Percentiles rank a stretch among this genome's conserved stretches.
Evolutionary conservation across 2,113 vertebrate genomes (phyloP).

Genomic region (Archilochus colubris): DNA sequence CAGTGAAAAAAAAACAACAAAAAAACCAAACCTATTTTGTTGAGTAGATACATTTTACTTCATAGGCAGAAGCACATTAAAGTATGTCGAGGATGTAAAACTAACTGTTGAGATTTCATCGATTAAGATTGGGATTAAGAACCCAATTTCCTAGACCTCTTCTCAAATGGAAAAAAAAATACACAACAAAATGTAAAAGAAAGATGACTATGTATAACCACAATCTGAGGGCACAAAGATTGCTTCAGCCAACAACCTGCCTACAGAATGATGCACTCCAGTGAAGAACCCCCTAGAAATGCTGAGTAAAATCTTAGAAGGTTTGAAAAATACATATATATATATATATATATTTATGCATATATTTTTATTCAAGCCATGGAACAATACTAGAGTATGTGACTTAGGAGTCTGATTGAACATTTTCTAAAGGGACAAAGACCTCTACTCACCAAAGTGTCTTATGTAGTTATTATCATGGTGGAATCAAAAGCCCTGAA

Average conservation of each 20-base stretch:
- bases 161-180: not conserved
- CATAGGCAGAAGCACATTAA: conserved; percentile 32
- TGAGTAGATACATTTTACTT: conserved; percentile 46
- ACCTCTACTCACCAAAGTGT: not conserved
- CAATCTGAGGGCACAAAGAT: not conserved
- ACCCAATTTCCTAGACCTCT: not conserved
- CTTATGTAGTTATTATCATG: not conserved
- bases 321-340: not conserved
- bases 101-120: conserved; percentile 34
- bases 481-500: not conserved
- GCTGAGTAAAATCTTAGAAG: not conserved
- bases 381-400: not conserved
- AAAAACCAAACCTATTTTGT: conserved; percentile 26
- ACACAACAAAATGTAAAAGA: not conserved
- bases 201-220: not conserved
- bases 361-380: not conserved
- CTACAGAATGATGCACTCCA: not conserved
- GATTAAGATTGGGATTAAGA: conserved; percentile 12
- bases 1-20: conserved; percentile 1
- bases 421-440: not conserved
- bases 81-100: conserved; percentile 40
- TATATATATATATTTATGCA: too few species aligned
- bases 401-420: not conserved
- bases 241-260: not conserved
- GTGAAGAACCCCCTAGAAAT: not conserved